Evolutionary conservation across 1,140 invertebrate genomes (phyloP), one percentile per base, ranked within the genome.

Genomic region (Subanguina moxae): DNA sequence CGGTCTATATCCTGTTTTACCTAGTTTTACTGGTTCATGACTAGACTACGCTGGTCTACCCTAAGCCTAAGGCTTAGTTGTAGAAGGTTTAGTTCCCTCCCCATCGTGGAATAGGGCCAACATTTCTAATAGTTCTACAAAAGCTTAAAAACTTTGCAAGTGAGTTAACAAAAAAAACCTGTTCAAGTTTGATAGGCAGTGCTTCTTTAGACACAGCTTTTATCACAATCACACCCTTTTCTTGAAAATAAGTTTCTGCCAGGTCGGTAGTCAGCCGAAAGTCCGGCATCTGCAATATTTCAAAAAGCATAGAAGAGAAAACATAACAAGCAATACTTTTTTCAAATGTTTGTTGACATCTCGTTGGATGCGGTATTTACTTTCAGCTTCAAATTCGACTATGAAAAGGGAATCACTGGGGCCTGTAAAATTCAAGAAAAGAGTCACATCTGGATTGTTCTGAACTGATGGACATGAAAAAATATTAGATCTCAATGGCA

Each of bases 351-450:
- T 80, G 15, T 61, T n/a, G 21, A 78, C 61, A 23, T 48, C 56
- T 19, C 28, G 17, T n/a, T 30, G 19, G 13, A 43, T 43, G n/a
- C 28, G n/a, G 3, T 1, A 19, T 43, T 21, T 25, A 13, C 8
- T 21, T 61, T 61, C 58, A 13, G 76, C 68, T 66, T 79, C 77
- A 13, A 68, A 30, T 48, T 78, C 68, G 21, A 79, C 64, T 27
- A 82, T 74, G 58, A 80, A 74, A 43, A 78, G 74, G 11, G 78
- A 70, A 28, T 76, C 76, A 57, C 61, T 19, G 7, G 77, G 77
- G 8, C 77, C 77, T 48, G 73, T 75, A 1, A 79, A 27, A 13
- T 79, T 76, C 42, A 71, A 80, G n/a, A 38, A 28, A 43, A 73
- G 38, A 13, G 62, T 65, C 1, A 65, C 27, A 58, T 79, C 77